Conservation (phyloP, 2,888 invertebrate species). For the Ferdinandea cuprea region DNA sequence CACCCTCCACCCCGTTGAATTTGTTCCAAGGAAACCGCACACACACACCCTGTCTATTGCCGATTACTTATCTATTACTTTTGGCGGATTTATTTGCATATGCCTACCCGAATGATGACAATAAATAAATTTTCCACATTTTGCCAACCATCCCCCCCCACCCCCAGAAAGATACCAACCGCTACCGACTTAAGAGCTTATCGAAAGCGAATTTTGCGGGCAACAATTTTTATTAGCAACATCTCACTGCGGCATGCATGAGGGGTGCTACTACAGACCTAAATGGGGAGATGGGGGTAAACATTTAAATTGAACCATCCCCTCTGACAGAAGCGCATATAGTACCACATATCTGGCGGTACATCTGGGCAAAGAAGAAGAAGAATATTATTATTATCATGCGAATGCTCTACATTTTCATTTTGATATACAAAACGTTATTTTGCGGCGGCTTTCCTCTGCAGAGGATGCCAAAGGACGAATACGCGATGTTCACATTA, state of each 20-base stretch:
- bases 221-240: slow-evolving; percentile 71
- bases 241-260: slow-evolving; percentile 38
- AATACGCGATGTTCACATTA: slow-evolving; percentile 25
- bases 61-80: slow-evolving; percentile 75
- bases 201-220: slow-evolving; percentile 67
- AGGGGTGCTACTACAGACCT: background rate
- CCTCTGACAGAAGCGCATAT: slow-evolving; percentile 42
- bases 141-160: slow-evolving; percentile 11
- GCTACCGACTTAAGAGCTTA: slow-evolving; percentile 71
- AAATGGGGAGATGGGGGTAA: slow-evolving; percentile 17
- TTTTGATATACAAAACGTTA: slow-evolving; percentile 42
- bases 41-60: slow-evolving; percentile 67
- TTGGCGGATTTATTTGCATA: slow-evolving; percentile 75
- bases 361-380: slow-evolving; percentile 64
- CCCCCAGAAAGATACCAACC: slow-evolving; percentile 43
- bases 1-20: background rate
- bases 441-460: slow-evolving; percentile 24
- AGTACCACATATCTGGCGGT: slow-evolving; percentile 64
- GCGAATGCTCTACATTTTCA: slow-evolving; percentile 64
- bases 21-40: slow-evolving; percentile 25
- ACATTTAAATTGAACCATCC: slow-evolving; percentile 44
- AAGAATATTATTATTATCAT: slow-evolving; percentile 71
- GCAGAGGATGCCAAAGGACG: slow-evolving; percentile 40
- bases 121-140: slow-evolving; percentile 67
- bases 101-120: slow-evolving; percentile 73